Evolutionary conservation across 1,140 invertebrate species (phyloP).

Genomic region (Polyergus mexicanus): DNA sequence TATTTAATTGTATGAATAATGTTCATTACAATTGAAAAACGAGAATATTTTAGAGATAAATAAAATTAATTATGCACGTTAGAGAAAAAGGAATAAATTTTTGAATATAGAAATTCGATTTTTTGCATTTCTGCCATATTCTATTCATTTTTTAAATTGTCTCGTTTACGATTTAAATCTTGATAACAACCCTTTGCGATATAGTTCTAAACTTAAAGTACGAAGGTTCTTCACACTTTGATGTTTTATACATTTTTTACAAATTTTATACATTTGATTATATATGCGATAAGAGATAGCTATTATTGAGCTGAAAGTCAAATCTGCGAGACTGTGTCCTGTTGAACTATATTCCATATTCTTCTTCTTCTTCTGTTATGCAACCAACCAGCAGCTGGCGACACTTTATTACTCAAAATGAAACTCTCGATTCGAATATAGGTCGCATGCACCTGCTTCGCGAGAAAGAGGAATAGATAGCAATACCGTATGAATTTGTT

Average conservation of each 20-base stretch:
- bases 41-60: neutral
- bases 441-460: neutral
- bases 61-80: neutral
- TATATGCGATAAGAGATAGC: neutral
- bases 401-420: slow-evolving; percentile 57
- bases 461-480: slow-evolving; percentile 5
- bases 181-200: neutral
- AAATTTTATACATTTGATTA: neutral
- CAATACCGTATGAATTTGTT: neutral
- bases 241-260: neutral
- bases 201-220: neutral
- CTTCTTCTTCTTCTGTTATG: slow-evolving; percentile 16
- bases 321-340: neutral
- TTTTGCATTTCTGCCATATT: neutral
- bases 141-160: neutral
- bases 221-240: neutral
- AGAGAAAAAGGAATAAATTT: neutral
- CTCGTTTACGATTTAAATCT: slow-evolving; percentile 29
- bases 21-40: neutral
- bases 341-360: slow-evolving; percentile 17
- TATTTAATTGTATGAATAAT: no score
- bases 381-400: slow-evolving; percentile 21
- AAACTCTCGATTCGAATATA: slow-evolving; percentile 41
- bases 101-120: neutral
- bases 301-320: neutral